Conservation (phyloP, 2,888 invertebrate species). For the Troides helena region DNA sequence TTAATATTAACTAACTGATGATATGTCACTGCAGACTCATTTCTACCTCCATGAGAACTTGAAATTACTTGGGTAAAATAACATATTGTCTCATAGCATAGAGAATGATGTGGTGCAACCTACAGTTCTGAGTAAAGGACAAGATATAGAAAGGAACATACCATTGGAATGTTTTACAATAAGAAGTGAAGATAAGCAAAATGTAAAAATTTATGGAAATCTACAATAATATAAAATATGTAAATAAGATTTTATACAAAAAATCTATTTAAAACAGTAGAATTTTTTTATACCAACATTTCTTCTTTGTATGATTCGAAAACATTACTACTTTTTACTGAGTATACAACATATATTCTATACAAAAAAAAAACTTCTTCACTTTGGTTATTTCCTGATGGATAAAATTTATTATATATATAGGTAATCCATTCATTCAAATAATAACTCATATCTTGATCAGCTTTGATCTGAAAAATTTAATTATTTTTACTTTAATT, state of each 20-base stretch:
- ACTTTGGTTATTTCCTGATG: constrained; percentile 49
- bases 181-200: neutral
- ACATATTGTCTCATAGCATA: too few species aligned
- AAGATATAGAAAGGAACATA: neutral
- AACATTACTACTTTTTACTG: neutral
- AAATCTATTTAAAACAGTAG: neutral
- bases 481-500: too few species aligned
- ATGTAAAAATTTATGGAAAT: too few species aligned
- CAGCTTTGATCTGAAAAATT: constrained; percentile 26
- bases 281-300: neutral
- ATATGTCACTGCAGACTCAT: too few species aligned
- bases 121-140: neutral
- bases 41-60: too few species aligned
- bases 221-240: too few species aligned
- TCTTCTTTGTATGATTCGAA: neutral
- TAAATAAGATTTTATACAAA: too few species aligned
- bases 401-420: constrained; percentile 45
- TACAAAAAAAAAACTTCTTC: constrained; percentile 45
- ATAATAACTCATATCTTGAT: constrained; percentile 54
- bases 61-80: too few species aligned
- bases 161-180: neutral
- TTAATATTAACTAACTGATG: too few species aligned
- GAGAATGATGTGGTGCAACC: neutral
- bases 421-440: constrained; percentile 55
- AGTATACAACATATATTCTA: constrained; percentile 3